A percentile compares a stretch with the other conserved stretches of the same genome.
phyloP scores from a whole-genome alignment of 2,797 vertebrate species.

The Sandelia bainsii region DNA sequence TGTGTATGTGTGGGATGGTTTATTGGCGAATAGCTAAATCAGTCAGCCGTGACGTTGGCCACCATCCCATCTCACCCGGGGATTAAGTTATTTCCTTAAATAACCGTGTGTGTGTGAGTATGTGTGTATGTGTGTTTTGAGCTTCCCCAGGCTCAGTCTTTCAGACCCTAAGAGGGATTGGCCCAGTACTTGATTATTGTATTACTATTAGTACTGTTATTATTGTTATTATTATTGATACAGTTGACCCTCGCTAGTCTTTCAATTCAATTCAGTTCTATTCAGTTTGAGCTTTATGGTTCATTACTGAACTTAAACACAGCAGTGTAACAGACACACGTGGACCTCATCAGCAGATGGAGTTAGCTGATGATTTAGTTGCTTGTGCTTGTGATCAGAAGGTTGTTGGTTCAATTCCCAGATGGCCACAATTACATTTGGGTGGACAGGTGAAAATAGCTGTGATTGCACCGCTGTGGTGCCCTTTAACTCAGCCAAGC shows the following conservation, averaged over 20 bases:
- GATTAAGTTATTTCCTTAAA: constrained; percentile 90
- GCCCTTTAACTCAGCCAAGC: not conserved
- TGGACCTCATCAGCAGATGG: not conserved
- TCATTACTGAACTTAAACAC: too few species aligned
- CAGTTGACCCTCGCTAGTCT: constrained; percentile 45
- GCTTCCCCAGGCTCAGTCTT: constrained; percentile 36
- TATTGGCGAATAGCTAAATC: constrained; percentile 89
- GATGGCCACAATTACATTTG: too few species aligned
- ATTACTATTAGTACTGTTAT: constrained; percentile 78
- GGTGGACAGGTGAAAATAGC: too few species aligned
- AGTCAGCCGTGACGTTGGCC: constrained; percentile 83
- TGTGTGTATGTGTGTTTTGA: constrained; percentile 24
- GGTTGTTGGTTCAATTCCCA: too few species aligned
- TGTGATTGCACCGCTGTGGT: too few species aligned
- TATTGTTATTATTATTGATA: constrained; percentile 95
- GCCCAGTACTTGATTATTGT: constrained; percentile 86
- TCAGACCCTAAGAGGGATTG: constrained; percentile 62
- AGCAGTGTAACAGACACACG: not conserved
- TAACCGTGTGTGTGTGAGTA: constrained; percentile 66
- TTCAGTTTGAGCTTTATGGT: too few species aligned
- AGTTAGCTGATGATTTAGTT: not conserved
- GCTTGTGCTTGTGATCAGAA: too few species aligned
- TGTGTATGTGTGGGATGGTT: constrained; percentile 53
- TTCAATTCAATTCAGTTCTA: constrained; percentile 9
- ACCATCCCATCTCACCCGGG: constrained; percentile 85